Conservation (phyloP, 2,888 invertebrate species). For the Rugalucina vietnamica region DNA sequence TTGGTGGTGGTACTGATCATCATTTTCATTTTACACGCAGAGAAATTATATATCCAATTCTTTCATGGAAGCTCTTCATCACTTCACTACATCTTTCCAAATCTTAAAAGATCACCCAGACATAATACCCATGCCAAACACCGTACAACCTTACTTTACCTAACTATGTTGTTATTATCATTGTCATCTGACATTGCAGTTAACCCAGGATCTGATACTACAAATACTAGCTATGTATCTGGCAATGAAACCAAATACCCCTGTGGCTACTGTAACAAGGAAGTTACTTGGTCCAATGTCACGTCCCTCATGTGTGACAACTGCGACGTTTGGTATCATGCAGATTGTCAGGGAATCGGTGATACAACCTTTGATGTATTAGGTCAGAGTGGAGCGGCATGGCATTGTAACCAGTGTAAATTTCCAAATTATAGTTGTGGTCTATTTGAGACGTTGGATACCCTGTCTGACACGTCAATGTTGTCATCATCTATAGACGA, state of each 20-base stretch:
- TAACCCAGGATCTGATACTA: background rate
- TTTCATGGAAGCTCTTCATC: background rate
- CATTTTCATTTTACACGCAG: background rate
- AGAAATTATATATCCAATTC: background rate
- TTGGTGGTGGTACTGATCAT: background rate
- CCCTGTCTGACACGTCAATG: background rate
- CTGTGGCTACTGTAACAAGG: background rate
- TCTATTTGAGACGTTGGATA: background rate
- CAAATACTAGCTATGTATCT: background rate
- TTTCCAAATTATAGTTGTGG: too few relatives aligned
- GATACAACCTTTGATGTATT: background rate
- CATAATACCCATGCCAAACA: background rate
- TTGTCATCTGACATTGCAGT: background rate
- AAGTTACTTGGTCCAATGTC: slow-evolving; percentile 3
- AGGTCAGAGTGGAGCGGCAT: background rate
- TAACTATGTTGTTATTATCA: background rate
- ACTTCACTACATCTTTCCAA: background rate
- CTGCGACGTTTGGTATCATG: background rate
- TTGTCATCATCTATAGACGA: too few relatives aligned
- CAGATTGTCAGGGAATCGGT: background rate
- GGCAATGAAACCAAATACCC: background rate
- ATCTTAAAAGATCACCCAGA: background rate
- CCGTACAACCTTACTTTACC: background rate
- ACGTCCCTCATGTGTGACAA: slow-evolving; percentile 9
- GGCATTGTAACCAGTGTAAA: slow-evolving; percentile 1